These are phyloP conservation scores for Anniella stebbinsi DNA, from an alignment of 2,797 vertebrate genomes.

Conservation along the genomic window DNA sequence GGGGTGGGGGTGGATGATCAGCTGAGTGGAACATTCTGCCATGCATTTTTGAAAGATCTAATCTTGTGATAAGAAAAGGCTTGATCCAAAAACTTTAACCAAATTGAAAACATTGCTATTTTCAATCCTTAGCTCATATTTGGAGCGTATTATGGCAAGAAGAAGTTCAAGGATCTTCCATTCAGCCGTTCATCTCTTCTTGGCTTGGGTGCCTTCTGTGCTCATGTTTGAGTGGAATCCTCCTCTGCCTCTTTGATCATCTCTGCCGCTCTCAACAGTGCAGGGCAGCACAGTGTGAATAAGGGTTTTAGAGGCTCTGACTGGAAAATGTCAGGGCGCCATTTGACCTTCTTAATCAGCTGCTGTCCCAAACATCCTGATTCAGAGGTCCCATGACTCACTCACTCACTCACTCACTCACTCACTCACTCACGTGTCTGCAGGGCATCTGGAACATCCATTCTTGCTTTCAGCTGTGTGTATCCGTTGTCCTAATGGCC, in stretches of 20 bases:
- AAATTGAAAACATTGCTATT: background rate
- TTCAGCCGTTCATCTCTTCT: background rate
- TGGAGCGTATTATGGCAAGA: background rate
- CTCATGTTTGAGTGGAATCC: background rate
- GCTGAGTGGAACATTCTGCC: background rate
- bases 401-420: no score
- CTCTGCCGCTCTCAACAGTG: conserved; percentile 27
- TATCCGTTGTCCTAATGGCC: background rate
- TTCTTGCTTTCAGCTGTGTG: background rate
- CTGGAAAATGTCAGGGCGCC: conserved; percentile 29
- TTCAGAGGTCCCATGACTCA: conserved; percentile 4
- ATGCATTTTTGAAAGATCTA: background rate
- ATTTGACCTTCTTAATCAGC: conserved; percentile 42
- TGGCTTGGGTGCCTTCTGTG: background rate
- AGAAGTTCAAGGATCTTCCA: background rate
- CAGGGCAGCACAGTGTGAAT: conserved; percentile 46
- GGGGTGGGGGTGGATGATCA: background rate
- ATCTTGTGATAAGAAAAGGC: background rate
- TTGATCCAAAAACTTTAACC: background rate
- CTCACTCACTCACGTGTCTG: background rate
- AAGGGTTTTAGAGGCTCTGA: conserved; percentile 39
- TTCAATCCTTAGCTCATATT: background rate
- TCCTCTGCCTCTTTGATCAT: conserved; percentile 35
- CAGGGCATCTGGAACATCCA: background rate
- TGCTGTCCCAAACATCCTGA: conserved; percentile 18